A percentile compares a stretch with the other conserved stretches of the same genome.
Evolutionary conservation across 2,797 vertebrate species (phyloP).

Genomic region (Amblyraja radiata): DNA sequence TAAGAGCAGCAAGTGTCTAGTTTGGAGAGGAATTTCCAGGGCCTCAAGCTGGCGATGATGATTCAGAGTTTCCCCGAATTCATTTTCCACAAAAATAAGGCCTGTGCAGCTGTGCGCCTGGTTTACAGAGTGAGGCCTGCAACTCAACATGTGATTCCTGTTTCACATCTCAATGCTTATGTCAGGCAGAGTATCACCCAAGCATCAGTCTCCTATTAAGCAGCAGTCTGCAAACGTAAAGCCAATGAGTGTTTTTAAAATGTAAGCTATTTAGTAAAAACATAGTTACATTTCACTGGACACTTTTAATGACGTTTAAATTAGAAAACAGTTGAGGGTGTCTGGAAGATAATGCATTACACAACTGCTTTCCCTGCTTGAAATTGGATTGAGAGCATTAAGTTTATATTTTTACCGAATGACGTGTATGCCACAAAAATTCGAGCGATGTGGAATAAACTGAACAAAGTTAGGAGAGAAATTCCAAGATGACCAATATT

Average conservation of each 20-base stretch:
- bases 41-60: neutral
- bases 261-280: neutral
- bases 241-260: neutral
- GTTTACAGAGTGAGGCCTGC: neutral
- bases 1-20: neutral
- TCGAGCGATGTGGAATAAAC: neutral
- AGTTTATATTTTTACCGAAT: neutral
- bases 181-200: neutral
- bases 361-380: neutral
- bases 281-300: neutral
- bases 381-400: neutral
- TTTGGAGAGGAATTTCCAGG: neutral
- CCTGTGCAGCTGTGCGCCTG: neutral
- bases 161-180: neutral
- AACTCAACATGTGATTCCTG: neutral
- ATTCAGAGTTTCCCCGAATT: constrained; percentile 4
- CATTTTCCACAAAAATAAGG: neutral
- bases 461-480: neutral
- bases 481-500: neutral
- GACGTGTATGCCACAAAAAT: neutral
- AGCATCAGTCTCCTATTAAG: neutral
- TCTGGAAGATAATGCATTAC: neutral
- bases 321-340: neutral
- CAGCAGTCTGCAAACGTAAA: too few relatives aligned
- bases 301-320: neutral